A percentile compares a stretch with the other conserved stretches of the same genome.
These are phyloP conservation scores for Pica pica DNA, from an alignment of 2,113 vertebrate species.

Conservation along the genomic window DNA sequence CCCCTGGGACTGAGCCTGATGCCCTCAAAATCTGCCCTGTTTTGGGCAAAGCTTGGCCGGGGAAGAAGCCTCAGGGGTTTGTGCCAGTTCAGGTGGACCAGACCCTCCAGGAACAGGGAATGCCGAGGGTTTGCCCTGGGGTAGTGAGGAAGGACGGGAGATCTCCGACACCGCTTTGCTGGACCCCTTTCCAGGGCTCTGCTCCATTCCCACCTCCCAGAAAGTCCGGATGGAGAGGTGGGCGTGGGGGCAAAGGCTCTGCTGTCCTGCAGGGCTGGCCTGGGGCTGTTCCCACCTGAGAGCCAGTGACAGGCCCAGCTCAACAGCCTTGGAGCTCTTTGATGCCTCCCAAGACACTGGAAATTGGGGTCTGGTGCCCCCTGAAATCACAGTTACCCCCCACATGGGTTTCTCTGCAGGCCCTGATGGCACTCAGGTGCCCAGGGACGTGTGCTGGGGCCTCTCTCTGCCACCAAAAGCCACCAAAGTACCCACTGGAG, in stretches of 20 bases:
- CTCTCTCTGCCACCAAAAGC: not conserved
- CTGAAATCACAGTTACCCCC: not conserved
- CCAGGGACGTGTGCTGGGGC: rapidly evolving
- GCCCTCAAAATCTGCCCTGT: not conserved
- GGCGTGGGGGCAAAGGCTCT: rapidly evolving
- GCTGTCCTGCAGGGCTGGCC: not conserved
- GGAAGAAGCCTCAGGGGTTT: not conserved
- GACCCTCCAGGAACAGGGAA: not conserved
- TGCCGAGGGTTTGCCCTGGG: rapidly evolving
- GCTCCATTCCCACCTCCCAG: not conserved
- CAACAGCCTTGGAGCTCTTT: not conserved
- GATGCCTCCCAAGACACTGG: not conserved
- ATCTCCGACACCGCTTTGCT: no score
- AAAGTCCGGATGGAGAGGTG: not conserved
- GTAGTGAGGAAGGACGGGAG: not conserved
- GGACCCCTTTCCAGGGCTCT: not conserved
- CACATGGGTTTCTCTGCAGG: not conserved
- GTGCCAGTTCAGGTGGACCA: not conserved
- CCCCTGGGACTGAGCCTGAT: no score
- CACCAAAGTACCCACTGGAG: rapidly evolving
- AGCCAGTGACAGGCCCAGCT: not conserved
- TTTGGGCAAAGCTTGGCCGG: not conserved
- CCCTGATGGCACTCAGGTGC: not conserved
- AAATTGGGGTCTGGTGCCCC: not conserved
- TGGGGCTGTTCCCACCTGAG: not conserved